Percentiles rank a stretch among this genome's conserved stretches.
These are phyloP conservation scores for Euphonia xanthogaster DNA, from an alignment of 2,797 vertebrate species.

Conservation along the genomic window DNA sequence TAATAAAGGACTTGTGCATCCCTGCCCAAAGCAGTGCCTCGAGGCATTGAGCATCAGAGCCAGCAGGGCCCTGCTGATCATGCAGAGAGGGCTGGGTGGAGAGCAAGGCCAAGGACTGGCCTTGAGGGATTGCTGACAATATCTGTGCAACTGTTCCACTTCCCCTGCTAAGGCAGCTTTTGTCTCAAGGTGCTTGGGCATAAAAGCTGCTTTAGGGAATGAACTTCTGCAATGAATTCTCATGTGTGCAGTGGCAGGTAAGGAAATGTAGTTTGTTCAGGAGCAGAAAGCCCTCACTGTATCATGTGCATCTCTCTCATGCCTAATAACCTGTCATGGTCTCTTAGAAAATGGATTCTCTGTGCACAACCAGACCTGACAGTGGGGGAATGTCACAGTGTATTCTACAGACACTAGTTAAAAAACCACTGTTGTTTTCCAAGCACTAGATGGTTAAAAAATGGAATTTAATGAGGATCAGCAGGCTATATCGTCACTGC, in stretches of 20 bases:
- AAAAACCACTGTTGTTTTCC: not conserved
- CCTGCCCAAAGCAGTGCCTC: not conserved
- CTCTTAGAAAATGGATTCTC: not conserved
- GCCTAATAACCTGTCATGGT: not conserved
- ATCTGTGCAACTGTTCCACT: accelerated
- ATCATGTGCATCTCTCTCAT: not conserved
- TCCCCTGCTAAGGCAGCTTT: not conserved
- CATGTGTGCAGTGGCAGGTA: not conserved
- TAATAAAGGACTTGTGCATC: not conserved
- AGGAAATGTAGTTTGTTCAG: not conserved
- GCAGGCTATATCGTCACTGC: not conserved
- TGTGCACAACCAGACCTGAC: not conserved
- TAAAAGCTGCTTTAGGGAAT: not conserved
- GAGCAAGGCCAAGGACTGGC: not conserved
- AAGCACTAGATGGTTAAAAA: not conserved
- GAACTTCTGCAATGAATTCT: not conserved
- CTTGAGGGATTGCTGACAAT: not conserved
- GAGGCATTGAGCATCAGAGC: not conserved
- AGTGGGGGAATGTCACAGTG: not conserved
- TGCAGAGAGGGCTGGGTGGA: not conserved
- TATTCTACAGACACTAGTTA: not conserved
- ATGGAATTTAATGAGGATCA: not conserved
- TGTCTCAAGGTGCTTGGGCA: not conserved
- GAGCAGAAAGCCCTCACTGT: not conserved
- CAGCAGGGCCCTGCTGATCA: not conserved